phyloP scores from a whole-genome alignment of 2,888 invertebrate genomes.

The Stenodema calcarata region DNA sequence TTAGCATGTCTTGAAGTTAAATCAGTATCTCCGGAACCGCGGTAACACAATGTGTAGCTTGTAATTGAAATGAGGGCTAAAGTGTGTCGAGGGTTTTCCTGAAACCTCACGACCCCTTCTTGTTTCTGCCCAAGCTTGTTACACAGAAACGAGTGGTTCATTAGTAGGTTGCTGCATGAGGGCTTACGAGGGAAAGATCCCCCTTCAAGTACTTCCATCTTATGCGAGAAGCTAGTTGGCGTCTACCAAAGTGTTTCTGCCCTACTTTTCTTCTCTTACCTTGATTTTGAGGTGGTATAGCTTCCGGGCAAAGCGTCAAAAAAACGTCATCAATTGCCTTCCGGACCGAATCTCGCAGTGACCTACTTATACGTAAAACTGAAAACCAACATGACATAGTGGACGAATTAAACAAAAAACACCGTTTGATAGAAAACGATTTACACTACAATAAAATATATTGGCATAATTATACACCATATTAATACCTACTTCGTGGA shows the following conservation, averaged over 20 bases:
- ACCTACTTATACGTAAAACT: too few species aligned
- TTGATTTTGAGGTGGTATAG: background rate
- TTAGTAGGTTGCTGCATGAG: background rate
- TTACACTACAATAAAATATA: too few species aligned
- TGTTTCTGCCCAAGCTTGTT: background rate
- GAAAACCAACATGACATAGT: too few species aligned
- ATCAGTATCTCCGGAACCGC: background rate
- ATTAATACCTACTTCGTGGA: too few species aligned
- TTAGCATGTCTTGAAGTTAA: background rate
- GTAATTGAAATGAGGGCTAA: slow-evolving; percentile 36
- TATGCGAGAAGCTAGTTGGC: slow-evolving; percentile 6
- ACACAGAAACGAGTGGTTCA: slow-evolving; percentile 19
- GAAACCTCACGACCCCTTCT: background rate
- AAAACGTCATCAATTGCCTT: background rate
- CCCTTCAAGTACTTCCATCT: background rate
- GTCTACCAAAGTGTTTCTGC: background rate
- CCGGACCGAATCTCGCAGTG: too few species aligned
- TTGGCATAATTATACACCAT: too few species aligned
- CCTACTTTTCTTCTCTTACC: background rate
- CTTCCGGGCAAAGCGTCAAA: background rate
- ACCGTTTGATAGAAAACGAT: too few species aligned
- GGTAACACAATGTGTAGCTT: background rate
- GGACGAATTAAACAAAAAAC: too few species aligned
- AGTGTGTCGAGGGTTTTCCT: slow-evolving; percentile 38
- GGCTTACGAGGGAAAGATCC: background rate